phyloP scores from a whole-genome alignment of 2,888 invertebrate species.

The Acanthoscelides obtectus region DNA sequence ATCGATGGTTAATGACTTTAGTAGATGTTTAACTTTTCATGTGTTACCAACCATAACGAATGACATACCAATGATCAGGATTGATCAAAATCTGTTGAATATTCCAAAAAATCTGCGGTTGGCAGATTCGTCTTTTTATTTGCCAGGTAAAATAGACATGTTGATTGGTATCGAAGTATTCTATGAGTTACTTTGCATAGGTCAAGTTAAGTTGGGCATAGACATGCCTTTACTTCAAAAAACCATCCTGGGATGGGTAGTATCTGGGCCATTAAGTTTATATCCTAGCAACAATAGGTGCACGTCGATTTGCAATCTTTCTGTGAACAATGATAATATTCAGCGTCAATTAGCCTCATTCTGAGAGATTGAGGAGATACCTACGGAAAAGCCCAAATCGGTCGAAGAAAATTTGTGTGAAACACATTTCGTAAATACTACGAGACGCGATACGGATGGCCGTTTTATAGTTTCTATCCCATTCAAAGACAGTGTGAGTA shows the following conservation, averaged over 20 bases:
- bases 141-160: no score
- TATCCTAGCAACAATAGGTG: background rate
- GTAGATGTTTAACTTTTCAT: no score
- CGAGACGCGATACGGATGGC: no score
- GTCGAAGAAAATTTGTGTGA: slow-evolving; percentile 7
- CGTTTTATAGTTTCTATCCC: no score
- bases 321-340: background rate
- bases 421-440: slow-evolving; percentile 4
- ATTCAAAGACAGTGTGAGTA: no score
- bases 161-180: background rate
- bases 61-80: no score
- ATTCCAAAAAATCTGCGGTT: no score
- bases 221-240: background rate
- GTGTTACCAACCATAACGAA: no score
- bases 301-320: background rate
- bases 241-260: slow-evolving; percentile 10
- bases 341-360: slow-evolving; percentile 7
- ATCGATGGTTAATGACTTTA: no score
- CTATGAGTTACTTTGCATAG: background rate
- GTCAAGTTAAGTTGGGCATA: slow-evolving; percentile 1
- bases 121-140: background rate
- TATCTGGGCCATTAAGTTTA: slow-evolving; percentile 6
- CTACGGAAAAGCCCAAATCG: background rate
- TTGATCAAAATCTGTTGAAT: no score
- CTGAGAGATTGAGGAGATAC: slow-evolving; percentile 11